Base-by-base conservation (phyloP, 2,888 invertebrate genomes). In the Drosophila heteroneura region DNA sequence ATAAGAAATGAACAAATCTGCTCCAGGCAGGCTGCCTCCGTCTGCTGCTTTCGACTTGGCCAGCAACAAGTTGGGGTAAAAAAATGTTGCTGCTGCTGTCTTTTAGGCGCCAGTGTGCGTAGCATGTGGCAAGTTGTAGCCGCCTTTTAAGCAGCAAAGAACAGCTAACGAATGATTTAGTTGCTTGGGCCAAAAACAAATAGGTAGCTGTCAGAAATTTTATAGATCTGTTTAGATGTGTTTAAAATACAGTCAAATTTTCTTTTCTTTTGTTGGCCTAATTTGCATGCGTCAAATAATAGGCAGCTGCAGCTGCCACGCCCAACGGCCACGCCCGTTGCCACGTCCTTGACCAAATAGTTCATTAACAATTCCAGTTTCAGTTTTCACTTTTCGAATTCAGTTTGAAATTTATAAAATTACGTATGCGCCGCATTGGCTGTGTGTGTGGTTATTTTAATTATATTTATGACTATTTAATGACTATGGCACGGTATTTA, bases 391-490 rank as follows among this genome's bases (percentile, higher is more conserved):
- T 39, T 22, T 30, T 54, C 30, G 32, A 49, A 59, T 62, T 74
- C 70, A 66, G 66, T 68, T 76, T 59, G 56, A 53, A 52, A 76
- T 79, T 67, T 62, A 35, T 57, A 22, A 64, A 65, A 52, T 62
- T 35, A 4, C 16, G 26, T 14, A 30, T 63, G 35, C 57, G 63
- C 22, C 12, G 32, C 4, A 9, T 16, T 63, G 5, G 28, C 28
- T 59, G 22, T 39, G n/a, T 35, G 33, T 35, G 6, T 58, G 10
- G 64, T 54, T 61, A 60, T 56, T 74, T 77, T 62, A 80, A 82
- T 81, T 84, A 83, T 71, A 65, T 44, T 77, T 84, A 84, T 85
- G 81, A 77, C 61, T 84, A 72, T 86, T 86, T 83, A 86, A 85
- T 85, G 74, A 70, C 56, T 62, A n/a, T 58, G 56, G 14, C 32